Evolutionary conservation across 2,113 vertebrate species (phyloP).

Genomic region (Pelvicachromis taeniatus): DNA sequence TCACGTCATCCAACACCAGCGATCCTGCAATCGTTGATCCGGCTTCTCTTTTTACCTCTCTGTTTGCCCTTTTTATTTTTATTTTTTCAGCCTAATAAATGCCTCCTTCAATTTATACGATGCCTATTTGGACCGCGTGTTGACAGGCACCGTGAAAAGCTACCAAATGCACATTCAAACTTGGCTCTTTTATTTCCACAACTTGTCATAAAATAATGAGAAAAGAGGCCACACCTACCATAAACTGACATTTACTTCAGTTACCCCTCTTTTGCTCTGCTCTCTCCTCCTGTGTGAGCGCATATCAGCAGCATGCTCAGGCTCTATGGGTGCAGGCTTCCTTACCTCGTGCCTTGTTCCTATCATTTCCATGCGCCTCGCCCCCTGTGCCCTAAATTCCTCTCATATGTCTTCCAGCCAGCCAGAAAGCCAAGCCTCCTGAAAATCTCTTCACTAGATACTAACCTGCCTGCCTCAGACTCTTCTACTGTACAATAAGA

Average conservation of each 20-base stretch:
- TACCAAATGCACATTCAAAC: background rate
- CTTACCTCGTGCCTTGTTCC: background rate
- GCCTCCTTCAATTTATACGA: background rate
- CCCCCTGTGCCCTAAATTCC: background rate
- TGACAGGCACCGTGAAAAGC: fast-evolving
- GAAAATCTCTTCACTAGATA: fast-evolving
- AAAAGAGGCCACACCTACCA: background rate
- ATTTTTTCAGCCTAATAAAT: background rate
- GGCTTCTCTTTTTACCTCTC: background rate
- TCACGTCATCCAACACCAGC: fast-evolving
- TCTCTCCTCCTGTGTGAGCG: background rate
- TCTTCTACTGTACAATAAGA: background rate
- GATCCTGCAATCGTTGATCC: background rate
- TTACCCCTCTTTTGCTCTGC: background rate
- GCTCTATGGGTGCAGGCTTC: background rate
- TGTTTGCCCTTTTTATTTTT: background rate
- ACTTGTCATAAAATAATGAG: background rate
- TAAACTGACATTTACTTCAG: background rate
- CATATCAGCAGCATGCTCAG: background rate
- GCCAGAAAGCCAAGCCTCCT: background rate
- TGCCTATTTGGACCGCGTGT: background rate
- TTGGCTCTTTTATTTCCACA: background rate
- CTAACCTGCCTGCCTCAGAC: background rate
- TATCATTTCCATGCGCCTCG: background rate
- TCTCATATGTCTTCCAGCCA: background rate